Percentiles rank a stretch among this genome's conserved stretches.
These are phyloP conservation scores for Macrostomum lignano DNA, from an alignment of 1,140 invertebrate genomes.

Conservation along the genomic window DNA sequence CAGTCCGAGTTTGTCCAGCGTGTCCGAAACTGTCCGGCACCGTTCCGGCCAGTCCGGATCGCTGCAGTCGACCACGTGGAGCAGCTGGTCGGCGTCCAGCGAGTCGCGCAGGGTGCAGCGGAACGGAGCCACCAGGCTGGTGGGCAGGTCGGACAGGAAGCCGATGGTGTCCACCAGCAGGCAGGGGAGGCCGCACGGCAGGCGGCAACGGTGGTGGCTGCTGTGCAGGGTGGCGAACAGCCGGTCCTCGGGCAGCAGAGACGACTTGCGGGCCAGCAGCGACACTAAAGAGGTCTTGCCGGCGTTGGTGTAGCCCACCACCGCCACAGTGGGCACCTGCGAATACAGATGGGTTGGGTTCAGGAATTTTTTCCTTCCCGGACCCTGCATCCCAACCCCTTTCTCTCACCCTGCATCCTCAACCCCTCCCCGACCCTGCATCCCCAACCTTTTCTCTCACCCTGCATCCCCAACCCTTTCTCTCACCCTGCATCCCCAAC, in stretches of 20 bases:
- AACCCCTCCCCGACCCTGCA: no score
- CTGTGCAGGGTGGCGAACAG: slow-evolving; percentile 70
- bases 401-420: no score
- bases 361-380: no score
- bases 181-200: slow-evolving; percentile 34
- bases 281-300: slow-evolving; percentile 55
- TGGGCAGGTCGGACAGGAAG: slow-evolving; percentile 60
- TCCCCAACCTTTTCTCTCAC: no score
- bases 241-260: slow-evolving; percentile 41
- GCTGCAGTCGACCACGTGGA: slow-evolving; percentile 52
- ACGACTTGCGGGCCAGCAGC: slow-evolving; percentile 38
- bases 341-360: no score
- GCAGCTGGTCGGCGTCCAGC: slow-evolving; percentile 38
- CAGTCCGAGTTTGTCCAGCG: slow-evolving; percentile 35
- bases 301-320: no score
- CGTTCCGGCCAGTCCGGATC: slow-evolving; percentile 45
- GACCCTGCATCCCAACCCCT: no score
- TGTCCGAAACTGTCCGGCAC: slow-evolving; percentile 39
- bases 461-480: no score
- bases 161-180: slow-evolving; percentile 62
- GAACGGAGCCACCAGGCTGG: slow-evolving; percentile 50
- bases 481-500: no score
- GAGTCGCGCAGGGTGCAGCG: slow-evolving; percentile 52
- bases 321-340: no score
- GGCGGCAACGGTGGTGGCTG: slow-evolving; percentile 39